phyloP scores from a whole-genome alignment of 2,888 invertebrate genomes.

The Ichneumon xanthorius region DNA sequence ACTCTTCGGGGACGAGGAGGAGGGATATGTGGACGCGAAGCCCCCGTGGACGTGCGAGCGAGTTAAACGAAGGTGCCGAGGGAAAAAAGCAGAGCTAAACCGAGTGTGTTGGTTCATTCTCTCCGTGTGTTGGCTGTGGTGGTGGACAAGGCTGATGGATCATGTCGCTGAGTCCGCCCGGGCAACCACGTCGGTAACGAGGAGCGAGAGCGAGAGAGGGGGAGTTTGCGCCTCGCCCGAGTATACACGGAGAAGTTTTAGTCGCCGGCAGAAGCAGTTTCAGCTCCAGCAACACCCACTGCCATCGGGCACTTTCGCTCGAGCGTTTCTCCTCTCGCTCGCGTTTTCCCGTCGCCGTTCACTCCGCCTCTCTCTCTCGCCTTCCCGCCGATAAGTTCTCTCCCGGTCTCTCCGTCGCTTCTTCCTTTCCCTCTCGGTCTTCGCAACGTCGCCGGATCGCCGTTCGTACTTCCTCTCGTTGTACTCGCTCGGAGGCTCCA shows the following conservation, averaged over 20 bases:
- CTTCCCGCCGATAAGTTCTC: constrained; percentile 53
- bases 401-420: constrained; percentile 13
- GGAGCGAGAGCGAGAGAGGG: constrained; percentile 72
- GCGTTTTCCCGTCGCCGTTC: constrained; percentile 3
- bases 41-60: constrained; percentile 41
- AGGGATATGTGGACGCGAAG: not conserved
- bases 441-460: constrained; percentile 35
- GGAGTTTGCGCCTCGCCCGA: constrained; percentile 67
- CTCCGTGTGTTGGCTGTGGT: constrained; percentile 39
- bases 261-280: constrained; percentile 34
- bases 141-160: constrained; percentile 78
- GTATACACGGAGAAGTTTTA: constrained; percentile 8
- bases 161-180: constrained; percentile 71
- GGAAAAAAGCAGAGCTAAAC: constrained; percentile 8
- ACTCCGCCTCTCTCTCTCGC: constrained; percentile 27
- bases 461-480: constrained; percentile 9
- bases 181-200: constrained; percentile 81
- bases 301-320: constrained; percentile 63
- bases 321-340: not conserved
- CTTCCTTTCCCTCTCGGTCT: constrained; percentile 16
- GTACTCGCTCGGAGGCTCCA: constrained; percentile 42
- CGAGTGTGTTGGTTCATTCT: not conserved
- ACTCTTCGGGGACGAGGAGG: not conserved
- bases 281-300: constrained; percentile 77
- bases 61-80: constrained; percentile 42